phyloP scores from a whole-genome alignment of 2,113 vertebrate genomes.

The Periophthalmus modestus region DNA sequence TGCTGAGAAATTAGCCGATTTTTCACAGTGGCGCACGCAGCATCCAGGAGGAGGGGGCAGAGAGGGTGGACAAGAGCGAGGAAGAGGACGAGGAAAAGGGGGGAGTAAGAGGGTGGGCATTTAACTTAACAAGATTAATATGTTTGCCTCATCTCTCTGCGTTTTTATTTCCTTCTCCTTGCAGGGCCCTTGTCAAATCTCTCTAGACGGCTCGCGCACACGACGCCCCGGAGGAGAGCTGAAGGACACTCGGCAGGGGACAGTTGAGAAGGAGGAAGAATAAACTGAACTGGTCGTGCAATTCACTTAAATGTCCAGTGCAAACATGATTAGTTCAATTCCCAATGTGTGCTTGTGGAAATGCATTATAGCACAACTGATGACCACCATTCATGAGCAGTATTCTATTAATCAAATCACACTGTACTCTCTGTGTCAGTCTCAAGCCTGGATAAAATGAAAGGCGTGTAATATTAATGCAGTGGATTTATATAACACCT shows the following conservation, averaged over 20 bases:
- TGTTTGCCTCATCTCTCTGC: slow-evolving; percentile 73
- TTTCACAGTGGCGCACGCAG: slow-evolving; percentile 68
- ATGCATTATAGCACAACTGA: background rate
- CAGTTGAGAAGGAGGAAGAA: slow-evolving; percentile 39
- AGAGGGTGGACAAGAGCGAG: slow-evolving; percentile 34
- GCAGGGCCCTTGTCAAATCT: slow-evolving; percentile 76
- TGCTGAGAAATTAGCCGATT: slow-evolving; percentile 74
- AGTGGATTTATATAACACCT: too few species aligned
- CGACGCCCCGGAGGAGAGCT: slow-evolving; percentile 64
- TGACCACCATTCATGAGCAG: background rate
- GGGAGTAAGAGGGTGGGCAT: slow-evolving; percentile 53
- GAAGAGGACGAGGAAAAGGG: background rate
- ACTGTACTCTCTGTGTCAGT: background rate
- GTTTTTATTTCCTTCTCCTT: slow-evolving; percentile 75
- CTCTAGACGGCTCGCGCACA: slow-evolving; percentile 72
- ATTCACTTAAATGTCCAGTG: slow-evolving; percentile 41
- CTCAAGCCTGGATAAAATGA: background rate
- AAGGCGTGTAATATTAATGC: too few species aligned
- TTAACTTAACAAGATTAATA: slow-evolving; percentile 80
- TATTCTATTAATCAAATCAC: background rate
- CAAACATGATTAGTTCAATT: slow-evolving; percentile 1
- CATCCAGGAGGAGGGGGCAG: slow-evolving; percentile 64
- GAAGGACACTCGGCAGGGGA: slow-evolving; percentile 61
- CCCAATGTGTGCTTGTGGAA: background rate
- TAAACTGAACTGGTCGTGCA: slow-evolving; percentile 34